phyloP scores from a whole-genome alignment of 2,113 vertebrate species.

The Piaya cayana region DNA sequence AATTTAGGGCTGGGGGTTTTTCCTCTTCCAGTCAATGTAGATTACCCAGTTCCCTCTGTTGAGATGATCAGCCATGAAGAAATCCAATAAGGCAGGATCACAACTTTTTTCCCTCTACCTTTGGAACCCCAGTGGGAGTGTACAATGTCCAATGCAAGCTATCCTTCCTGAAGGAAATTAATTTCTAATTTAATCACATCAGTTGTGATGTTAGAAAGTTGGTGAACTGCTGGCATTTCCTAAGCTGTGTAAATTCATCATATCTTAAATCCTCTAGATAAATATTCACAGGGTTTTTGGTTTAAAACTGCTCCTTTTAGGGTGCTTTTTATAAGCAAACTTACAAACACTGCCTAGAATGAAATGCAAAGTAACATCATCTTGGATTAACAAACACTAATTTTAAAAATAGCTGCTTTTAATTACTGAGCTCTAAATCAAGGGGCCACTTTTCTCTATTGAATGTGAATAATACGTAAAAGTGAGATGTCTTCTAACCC shows the following conservation, averaged over 20 bases:
- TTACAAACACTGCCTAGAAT: slow-evolving; percentile 46
- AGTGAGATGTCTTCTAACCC: slow-evolving; percentile 57
- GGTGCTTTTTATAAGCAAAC: slow-evolving; percentile 34
- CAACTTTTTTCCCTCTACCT: background rate
- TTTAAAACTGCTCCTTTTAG: slow-evolving; percentile 61
- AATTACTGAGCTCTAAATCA: slow-evolving; percentile 70
- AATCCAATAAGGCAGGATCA: background rate
- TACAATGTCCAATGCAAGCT: background rate
- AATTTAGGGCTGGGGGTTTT: background rate
- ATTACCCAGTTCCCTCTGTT: background rate
- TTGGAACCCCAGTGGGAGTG: background rate
- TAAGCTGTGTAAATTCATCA: slow-evolving; percentile 71
- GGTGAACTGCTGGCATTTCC: slow-evolving; percentile 45
- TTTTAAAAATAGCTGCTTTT: slow-evolving; percentile 74
- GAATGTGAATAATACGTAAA: slow-evolving; percentile 54
- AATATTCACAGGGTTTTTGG: slow-evolving; percentile 70
- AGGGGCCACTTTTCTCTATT: slow-evolving; percentile 27
- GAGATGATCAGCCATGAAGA: background rate
- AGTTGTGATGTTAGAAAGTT: slow-evolving; percentile 13
- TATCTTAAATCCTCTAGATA: slow-evolving; percentile 59
- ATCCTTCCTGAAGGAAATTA: background rate
- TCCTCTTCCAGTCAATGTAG: background rate
- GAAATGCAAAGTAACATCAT: slow-evolving; percentile 45
- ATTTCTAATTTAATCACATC: background rate
- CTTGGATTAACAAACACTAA: slow-evolving; percentile 68